phyloP scores from a whole-genome alignment of 2,888 invertebrate species.

The Acrocera orbiculus region DNA sequence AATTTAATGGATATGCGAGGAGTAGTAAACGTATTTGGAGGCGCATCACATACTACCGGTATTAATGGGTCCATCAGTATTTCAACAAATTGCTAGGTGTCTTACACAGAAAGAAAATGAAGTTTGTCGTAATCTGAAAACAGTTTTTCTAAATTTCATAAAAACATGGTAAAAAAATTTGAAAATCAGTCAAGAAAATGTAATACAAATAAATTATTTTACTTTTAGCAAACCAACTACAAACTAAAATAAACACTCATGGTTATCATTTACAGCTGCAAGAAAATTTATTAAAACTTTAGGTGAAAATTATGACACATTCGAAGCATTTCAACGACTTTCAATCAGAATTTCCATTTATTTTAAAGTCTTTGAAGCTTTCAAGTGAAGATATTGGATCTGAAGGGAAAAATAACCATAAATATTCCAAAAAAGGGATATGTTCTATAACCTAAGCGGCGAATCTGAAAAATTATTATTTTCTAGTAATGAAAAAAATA shows the following conservation, averaged over 20 bases:
- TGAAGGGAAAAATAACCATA: too few species aligned
- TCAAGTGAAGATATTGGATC: too few species aligned
- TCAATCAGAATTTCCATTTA: too few species aligned
- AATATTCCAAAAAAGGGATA: too few species aligned
- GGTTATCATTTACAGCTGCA: constrained; percentile 38
- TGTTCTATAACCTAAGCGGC: too few species aligned
- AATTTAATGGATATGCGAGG: constrained; percentile 31
- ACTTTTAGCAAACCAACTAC: constrained; percentile 39
- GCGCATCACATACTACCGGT: constrained; percentile 47
- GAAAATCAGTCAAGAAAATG: too few species aligned
- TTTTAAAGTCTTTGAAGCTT: too few species aligned
- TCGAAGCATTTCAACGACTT: too few species aligned
- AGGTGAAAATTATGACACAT: constrained; percentile 21
- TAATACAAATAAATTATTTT: too few species aligned
- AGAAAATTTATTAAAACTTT: constrained; percentile 24
- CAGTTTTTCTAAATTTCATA: constrained; percentile 35
- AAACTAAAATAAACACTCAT: constrained; percentile 34
- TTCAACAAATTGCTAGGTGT: constrained; percentile 46
- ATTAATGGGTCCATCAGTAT: constrained; percentile 45
- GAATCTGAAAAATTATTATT: too few species aligned
- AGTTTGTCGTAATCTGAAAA: constrained; percentile 35
- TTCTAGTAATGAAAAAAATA: constrained; percentile 20
- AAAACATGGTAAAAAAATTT: constrained; percentile 36
- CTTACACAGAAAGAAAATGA: constrained; percentile 41
- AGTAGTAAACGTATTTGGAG: constrained; percentile 30